Base-by-base conservation (phyloP, 2,888 invertebrate species). In the Brachynemurus nebulosus region DNA sequence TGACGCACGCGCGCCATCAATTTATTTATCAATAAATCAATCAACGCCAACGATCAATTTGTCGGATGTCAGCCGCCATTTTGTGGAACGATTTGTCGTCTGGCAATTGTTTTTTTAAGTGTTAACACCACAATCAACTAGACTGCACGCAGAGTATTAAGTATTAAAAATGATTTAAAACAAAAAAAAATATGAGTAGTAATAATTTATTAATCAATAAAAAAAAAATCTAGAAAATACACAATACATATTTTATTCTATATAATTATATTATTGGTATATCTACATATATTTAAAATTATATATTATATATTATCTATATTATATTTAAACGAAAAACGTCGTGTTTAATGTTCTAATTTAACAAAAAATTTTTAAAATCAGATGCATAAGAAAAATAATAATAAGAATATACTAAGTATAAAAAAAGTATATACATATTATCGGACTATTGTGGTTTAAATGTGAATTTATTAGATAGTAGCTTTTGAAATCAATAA, bases 141-240 rank as follows among this genome's bases (percentile, higher is more conserved):
- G 65, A 66, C 66, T 67, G 66, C 66, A 66, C 66, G 61, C 60
- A 61, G 58, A 65, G 62, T 64, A 64, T 65, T 63, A 62, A 63
- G 30, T 30, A 37, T 17, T 18, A 63, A 47, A 39, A 47, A 45
- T 46, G 42, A 46, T 48, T 46, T 40, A 45, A 44, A 44, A 44
- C 19, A 42, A 40, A 45, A 63, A 60, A 60, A 62, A 61, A 61
- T 60, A 55, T n/a, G n/a, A n/a, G n/a, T 60, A 62, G 59, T 63
- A 63, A 61, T 62, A 37, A 37, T 27, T 27, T 19, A 20, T 18
- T 37, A 37, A 18, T 20, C 18, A 37, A 19, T n/a, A 16, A 14
- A 37, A 17, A 37, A 16, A 37, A 37, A 37, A 37, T 17, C 16
- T 33, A n/a, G n/a, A n/a, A n/a, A 37, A 37, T 17, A n/a, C 19